A percentile compares a stretch with the other conserved stretches of the same genome.
Evolutionary conservation across 2,113 vertebrate genomes (phyloP).

Genomic region (Sisor rabdophorus): DNA sequence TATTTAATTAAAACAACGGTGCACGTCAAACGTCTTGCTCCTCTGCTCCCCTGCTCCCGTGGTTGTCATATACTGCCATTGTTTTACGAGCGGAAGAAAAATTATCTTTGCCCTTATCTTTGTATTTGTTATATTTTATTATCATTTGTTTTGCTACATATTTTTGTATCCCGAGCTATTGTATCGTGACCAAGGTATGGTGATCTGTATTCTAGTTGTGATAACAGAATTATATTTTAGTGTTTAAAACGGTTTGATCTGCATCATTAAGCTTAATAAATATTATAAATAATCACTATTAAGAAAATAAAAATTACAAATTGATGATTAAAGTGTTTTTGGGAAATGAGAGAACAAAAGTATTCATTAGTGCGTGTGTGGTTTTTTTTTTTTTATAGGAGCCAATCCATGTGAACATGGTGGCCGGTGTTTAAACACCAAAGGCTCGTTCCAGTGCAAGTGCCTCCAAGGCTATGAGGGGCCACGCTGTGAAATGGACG

Average conservation of each 20-base stretch:
- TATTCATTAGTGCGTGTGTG: not conserved
- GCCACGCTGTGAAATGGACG: constrained; percentile 90
- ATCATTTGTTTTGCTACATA: no score
- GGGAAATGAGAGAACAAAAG: not conserved
- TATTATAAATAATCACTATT: not conserved
- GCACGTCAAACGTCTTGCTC: no score
- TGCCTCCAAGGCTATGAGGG: constrained; percentile 88
- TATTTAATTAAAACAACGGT: no score
- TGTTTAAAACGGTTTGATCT: not conserved
- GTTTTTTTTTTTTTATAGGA: constrained; percentile 69
- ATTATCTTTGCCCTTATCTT: no score
- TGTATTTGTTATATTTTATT: no score
- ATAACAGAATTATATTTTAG: no score
- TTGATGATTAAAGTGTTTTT: not conserved
- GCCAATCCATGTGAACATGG: constrained; percentile 94
- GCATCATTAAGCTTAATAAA: not conserved
- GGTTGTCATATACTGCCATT: no score
- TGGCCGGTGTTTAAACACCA: constrained; percentile 91
- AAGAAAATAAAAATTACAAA: not conserved
- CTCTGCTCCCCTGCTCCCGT: no score
- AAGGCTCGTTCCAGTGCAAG: constrained; percentile 92
- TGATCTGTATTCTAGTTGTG: no score
- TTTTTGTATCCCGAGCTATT: no score
- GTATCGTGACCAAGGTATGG: no score
- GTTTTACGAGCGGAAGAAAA: no score